These are phyloP conservation scores for Epistrophe grossulariae DNA, from an alignment of 2,888 invertebrate genomes.

Conservation along the genomic window DNA sequence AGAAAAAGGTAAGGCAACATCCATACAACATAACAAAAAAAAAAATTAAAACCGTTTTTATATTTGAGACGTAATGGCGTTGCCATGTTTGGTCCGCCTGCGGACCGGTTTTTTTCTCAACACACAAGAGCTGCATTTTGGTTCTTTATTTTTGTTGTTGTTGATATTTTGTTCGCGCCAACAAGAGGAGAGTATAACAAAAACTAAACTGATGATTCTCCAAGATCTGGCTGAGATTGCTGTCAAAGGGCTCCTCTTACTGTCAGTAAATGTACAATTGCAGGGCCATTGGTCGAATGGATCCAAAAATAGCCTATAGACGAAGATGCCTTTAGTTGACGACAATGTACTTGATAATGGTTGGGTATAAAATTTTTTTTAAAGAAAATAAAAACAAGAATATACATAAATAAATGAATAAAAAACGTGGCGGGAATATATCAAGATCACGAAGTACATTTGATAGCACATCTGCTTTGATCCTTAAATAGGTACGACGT, in stretches of 20 bases:
- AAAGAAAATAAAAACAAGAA: not conserved
- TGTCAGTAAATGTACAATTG: slow-evolving; percentile 66
- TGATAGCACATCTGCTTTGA: slow-evolving; percentile 53
- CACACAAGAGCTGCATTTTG: slow-evolving; percentile 13
- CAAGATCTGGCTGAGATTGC: slow-evolving; percentile 60
- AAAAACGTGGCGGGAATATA: slow-evolving; percentile 65
- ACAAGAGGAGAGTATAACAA: not conserved
- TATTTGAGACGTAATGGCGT: slow-evolving; percentile 67
- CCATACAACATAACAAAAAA: slow-evolving; percentile 23
- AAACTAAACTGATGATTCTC: slow-evolving; percentile 37
- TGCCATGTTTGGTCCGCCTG: slow-evolving; percentile 66
- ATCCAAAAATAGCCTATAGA: slow-evolving; percentile 62
- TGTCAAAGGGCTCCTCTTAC: slow-evolving; percentile 67
- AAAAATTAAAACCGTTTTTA: slow-evolving; percentile 45
- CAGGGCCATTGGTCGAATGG: slow-evolving; percentile 31
- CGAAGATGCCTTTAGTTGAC: slow-evolving; percentile 15
- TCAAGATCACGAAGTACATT: slow-evolving; percentile 53
- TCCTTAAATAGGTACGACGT: slow-evolving; percentile 42
- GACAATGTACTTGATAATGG: slow-evolving; percentile 37
- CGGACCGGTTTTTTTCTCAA: slow-evolving; percentile 45
- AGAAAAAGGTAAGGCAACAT: slow-evolving; percentile 32
- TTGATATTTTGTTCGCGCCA: slow-evolving; percentile 1
- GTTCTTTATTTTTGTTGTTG: slow-evolving; percentile 1
- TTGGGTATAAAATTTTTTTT: not conserved
- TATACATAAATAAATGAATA: slow-evolving; percentile 39